Percentiles rank a stretch among this genome's conserved stretches.
These are phyloP conservation scores for Glaucidium brasilianum DNA, from an alignment of 2,113 vertebrate species.

Conservation along the genomic window DNA sequence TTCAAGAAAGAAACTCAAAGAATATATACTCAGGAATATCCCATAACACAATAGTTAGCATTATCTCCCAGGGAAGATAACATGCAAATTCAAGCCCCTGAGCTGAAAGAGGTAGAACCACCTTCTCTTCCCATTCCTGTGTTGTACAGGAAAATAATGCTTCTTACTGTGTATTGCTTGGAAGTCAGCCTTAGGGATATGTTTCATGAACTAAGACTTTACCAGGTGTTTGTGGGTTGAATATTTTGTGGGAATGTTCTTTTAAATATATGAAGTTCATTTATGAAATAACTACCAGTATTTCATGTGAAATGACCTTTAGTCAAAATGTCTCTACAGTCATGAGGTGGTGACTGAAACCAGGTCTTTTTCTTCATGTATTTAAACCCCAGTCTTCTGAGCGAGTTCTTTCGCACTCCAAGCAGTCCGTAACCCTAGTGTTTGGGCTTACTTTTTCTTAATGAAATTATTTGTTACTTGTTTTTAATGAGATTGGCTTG, in stretches of 20 bases:
- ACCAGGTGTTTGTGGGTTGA: neutral
- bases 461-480: neutral
- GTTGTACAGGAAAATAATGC: neutral
- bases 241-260: neutral
- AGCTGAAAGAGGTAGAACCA: neutral
- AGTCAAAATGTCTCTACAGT: neutral
- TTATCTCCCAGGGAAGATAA: neutral
- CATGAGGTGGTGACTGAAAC: neutral
- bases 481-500: neutral
- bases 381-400: neutral
- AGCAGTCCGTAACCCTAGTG: neutral
- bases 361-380: neutral
- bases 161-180: neutral
- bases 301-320: neutral
- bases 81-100: neutral
- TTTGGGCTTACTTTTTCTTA: neutral
- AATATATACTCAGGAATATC: neutral
- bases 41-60: neutral
- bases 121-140: neutral
- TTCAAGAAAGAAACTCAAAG: constrained; percentile 4
- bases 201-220: neutral
- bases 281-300: neutral
- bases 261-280: neutral
- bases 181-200: neutral
- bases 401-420: neutral